These are phyloP conservation scores for Halisarca cf. caerulea DNA, from an alignment of 37 sponge, comb jelly and placozoan species.

Conservation along the genomic window DNA sequence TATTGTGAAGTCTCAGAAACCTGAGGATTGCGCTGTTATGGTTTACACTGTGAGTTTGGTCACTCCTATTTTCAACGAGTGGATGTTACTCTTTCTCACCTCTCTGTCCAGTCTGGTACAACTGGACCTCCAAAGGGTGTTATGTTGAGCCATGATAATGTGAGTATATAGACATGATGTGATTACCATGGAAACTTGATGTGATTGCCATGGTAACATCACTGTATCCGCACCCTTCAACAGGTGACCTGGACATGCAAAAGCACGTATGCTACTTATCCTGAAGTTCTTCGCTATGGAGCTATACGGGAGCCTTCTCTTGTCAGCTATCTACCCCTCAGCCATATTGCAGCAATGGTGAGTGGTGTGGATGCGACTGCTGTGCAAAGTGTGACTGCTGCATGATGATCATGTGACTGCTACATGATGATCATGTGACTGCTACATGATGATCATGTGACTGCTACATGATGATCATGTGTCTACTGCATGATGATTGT, in stretches of 20 bases:
- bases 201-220: not conserved
- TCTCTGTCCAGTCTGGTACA: constrained; percentile 80
- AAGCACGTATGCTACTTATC: not conserved
- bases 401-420: constrained; percentile 7
- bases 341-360: constrained; percentile 32
- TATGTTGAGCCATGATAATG: constrained; percentile 93
- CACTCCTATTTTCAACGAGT: not conserved
- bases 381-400: not conserved
- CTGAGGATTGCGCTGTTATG: constrained; percentile 77
- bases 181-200: not conserved
- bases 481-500: not conserved
- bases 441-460: constrained; percentile 10
- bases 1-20: constrained; percentile 45
- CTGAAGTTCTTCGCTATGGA: not conserved
- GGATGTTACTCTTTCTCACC: not conserved
- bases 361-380: not conserved
- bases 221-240: too few relatives aligned
- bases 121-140: constrained; percentile 90
- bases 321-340: constrained; percentile 41
- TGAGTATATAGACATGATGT: constrained; percentile 27
- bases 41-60: constrained; percentile 80
- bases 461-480: constrained; percentile 8
- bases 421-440: constrained; percentile 9
- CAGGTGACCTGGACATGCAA: not conserved
- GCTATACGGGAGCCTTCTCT: not conserved